These are phyloP conservation scores for Aradophagus sp. DNA, from an alignment of 1,140 invertebrate species.

Conservation along the genomic window DNA sequence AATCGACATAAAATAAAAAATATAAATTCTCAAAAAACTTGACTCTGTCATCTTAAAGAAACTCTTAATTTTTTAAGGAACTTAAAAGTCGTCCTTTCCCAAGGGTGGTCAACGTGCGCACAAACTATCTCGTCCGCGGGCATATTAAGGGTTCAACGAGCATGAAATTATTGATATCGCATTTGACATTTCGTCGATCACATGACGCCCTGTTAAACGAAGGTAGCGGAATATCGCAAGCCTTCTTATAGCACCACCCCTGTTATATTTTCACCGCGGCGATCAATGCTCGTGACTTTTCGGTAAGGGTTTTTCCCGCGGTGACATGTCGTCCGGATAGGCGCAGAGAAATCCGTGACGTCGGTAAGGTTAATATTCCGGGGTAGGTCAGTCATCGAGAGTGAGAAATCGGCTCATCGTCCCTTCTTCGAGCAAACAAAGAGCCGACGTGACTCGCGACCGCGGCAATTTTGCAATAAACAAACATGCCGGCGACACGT, in stretches of 20 bases:
- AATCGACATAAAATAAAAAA: too few species aligned
- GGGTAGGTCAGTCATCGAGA: slow-evolving; percentile 63
- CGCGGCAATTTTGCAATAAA: too few species aligned
- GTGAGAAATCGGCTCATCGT: too few species aligned
- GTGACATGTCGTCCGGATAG: slow-evolving; percentile 65
- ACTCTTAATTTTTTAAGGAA: too few species aligned
- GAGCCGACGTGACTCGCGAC: slow-evolving; percentile 5
- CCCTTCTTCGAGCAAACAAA: slow-evolving; percentile 50
- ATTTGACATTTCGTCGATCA: slow-evolving; percentile 6
- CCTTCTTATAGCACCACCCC: slow-evolving; percentile 64
- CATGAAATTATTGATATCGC: slow-evolving; percentile 1
- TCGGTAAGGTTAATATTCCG: slow-evolving; percentile 69
- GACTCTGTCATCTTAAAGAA: too few species aligned
- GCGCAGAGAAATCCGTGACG: slow-evolving; percentile 67
- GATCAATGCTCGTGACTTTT: slow-evolving; percentile 46
- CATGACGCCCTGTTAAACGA: slow-evolving; percentile 66
- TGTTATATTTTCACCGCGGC: slow-evolving; percentile 39
- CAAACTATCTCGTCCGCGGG: too few species aligned
- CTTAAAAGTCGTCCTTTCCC: too few species aligned
- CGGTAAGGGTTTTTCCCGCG: slow-evolving; percentile 27
- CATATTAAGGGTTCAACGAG: slow-evolving; percentile 1
- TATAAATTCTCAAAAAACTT: too few species aligned
- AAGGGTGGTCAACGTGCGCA: too few species aligned
- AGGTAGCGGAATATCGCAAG: slow-evolving; percentile 66
- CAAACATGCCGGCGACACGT: too few species aligned